phyloP scores from a whole-genome alignment of 2,888 invertebrate genomes.

The Gymnoscelis rufifasciata region DNA sequence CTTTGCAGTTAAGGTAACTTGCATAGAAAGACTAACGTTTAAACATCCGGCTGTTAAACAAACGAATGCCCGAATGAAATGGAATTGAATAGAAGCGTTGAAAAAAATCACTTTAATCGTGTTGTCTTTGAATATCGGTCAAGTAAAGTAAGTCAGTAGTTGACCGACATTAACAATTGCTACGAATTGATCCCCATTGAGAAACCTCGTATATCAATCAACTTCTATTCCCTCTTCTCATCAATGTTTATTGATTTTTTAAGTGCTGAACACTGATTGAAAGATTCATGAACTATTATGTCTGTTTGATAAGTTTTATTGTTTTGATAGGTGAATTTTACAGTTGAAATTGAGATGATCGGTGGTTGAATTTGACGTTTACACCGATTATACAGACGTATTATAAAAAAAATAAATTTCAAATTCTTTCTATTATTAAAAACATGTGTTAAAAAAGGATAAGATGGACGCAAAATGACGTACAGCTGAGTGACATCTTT shows the following conservation, averaged over 20 bases:
- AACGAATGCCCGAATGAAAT: conserved; percentile 34
- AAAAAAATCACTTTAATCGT: conserved; percentile 49
- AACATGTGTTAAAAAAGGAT: no score
- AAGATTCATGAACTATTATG: conserved; percentile 18
- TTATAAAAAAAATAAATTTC: no score
- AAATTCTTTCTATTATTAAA: no score
- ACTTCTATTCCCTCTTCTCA: conserved; percentile 28
- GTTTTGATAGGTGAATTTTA: no score
- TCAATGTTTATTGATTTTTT: conserved; percentile 24
- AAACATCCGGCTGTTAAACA: conserved; percentile 24
- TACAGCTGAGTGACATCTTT: no score
- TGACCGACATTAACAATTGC: conserved; percentile 55
- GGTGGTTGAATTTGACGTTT: no score
- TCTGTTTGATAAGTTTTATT: no score
- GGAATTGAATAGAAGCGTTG: conserved; percentile 42
- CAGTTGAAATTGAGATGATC: no score
- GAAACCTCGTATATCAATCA: conserved; percentile 36
- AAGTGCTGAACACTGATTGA: conserved; percentile 20
- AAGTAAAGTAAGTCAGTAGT: conserved; percentile 39
- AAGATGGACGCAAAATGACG: no score
- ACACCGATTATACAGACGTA: no score
- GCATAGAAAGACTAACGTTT: conserved; percentile 23
- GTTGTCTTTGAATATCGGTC: conserved; percentile 46
- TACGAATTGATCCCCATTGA: conserved; percentile 54
- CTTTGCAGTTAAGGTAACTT: conserved; percentile 13